phyloP scores from a whole-genome alignment of 2,888 invertebrate genomes.

The Cheilosia soror region DNA sequence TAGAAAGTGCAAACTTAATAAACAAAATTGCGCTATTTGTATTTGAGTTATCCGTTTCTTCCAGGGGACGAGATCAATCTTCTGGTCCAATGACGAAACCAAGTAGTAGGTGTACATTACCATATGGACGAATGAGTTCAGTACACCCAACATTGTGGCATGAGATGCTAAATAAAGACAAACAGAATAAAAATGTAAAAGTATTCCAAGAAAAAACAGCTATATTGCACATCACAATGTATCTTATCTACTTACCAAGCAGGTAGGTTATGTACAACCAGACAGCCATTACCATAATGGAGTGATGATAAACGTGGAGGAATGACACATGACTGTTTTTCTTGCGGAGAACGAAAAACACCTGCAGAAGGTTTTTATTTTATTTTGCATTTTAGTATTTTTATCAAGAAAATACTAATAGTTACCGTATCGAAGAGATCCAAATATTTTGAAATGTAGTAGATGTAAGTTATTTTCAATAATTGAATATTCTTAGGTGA shows the following conservation, averaged over 20 bases:
- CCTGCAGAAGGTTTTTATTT: conserved; percentile 46
- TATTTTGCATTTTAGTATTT: neutral
- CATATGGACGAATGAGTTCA: conserved; percentile 90
- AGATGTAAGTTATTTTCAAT: conserved; percentile 85
- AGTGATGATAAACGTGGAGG: conserved; percentile 92
- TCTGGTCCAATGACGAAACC: conserved; percentile 88
- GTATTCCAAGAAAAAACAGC: neutral
- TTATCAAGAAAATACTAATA: neutral
- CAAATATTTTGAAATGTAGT: conserved; percentile 87
- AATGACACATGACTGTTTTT: conserved; percentile 91
- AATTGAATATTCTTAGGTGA: conserved; percentile 81
- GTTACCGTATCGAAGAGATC: conserved; percentile 88
- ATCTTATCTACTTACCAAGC: conserved; percentile 84
- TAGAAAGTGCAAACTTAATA: conserved; percentile 85
- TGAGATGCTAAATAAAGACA: conserved; percentile 86
- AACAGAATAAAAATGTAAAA: neutral
- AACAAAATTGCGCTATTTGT: conserved; percentile 89
- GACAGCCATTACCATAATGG: conserved; percentile 88
- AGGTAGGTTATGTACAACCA: conserved; percentile 86
- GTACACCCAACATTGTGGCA: conserved; percentile 86
- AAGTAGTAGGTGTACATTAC: conserved; percentile 92
- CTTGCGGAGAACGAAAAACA: conserved; percentile 90
- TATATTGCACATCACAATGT: no score
- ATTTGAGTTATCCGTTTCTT: conserved; percentile 92
- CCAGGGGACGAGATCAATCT: conserved; percentile 88